Evolutionary conservation across 2,888 invertebrate species (phyloP), one percentile per base, ranked within the genome.

Genomic region (Lasioglossum vierecki): DNA sequence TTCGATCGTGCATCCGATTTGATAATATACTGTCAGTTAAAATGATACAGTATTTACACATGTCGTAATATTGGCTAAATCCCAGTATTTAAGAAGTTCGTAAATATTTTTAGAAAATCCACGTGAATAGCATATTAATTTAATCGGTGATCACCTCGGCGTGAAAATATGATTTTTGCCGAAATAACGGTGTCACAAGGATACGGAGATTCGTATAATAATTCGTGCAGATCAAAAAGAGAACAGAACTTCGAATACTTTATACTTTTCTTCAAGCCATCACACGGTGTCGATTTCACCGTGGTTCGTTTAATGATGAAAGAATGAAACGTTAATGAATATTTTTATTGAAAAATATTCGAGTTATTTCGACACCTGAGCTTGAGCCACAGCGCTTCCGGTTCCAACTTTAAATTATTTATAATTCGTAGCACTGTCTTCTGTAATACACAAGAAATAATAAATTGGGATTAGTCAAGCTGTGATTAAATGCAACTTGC

Each of bases 61-160:
- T 77, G 71, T 77, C 71, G 82, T 57, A 82, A 84, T 76, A 83
- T 88, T 90, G 90, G 90, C 88, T 46, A n/a, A 30, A 70, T 57
- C 88, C 90, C 88, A 90, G 79, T 80, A 26, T 76, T 75, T 77
- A 83, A 88, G 74, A 83, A 75, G 84, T 79, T 88, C 84, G 71
- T 39, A 72, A 68, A 39, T 90, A 90, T 90, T 90, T 90, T 88
- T 87, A 90, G 90, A 82, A 66, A 77, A 88, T 83, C 75, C 60
- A 53, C 26, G 76, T 57, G n/a, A 60, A 57, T 39, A 78, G 41
- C 70, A 26, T 70, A 76, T 79, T 66, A 76, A 60, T 76, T 84
- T 18, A 22, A 57, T 35, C n/a, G 73, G 53, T 30, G 44, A 79
- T 13, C 39, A 70, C 6, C 44, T 39, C 22, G 4, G 39, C 4